These are phyloP conservation scores for Acanthopagrus latus DNA, from an alignment of 2,797 vertebrate species.

Conservation along the genomic window DNA sequence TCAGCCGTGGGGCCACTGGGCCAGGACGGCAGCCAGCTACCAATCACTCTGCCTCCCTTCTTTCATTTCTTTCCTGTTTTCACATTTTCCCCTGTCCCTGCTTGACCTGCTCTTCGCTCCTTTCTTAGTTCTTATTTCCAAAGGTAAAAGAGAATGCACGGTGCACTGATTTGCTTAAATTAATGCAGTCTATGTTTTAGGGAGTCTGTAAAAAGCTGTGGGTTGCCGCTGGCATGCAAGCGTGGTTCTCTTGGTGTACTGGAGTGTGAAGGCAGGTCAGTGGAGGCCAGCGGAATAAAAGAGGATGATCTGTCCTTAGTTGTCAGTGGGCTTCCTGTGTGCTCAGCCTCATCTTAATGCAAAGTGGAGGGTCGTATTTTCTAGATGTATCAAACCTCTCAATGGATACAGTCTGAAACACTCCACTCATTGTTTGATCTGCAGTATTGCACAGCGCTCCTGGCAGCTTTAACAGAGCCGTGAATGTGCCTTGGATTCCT, in stretches of 20 bases:
- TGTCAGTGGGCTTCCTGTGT: conserved; percentile 64
- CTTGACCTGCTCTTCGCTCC: conserved; percentile 26
- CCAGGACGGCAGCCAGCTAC: conserved; percentile 65
- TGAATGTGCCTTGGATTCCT: conserved; percentile 29
- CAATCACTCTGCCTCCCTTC: conserved; percentile 54
- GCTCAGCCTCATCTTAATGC: conserved; percentile 60
- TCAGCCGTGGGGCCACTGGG: conserved; percentile 69
- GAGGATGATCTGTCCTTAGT: conserved; percentile 72
- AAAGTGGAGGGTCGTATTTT: conserved; percentile 53
- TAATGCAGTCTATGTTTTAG: conserved; percentile 43
- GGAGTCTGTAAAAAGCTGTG: conserved; percentile 57
- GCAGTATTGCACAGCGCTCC: conserved; percentile 23
- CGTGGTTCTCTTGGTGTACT: conserved; percentile 50
- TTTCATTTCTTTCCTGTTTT: conserved; percentile 35
- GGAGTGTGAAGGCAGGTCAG: conserved; percentile 75
- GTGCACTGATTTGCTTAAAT: conserved; percentile 52
- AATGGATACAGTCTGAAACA: conserved; percentile 8
- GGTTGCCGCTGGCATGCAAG: conserved; percentile 52
- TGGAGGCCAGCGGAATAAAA: conserved; percentile 62
- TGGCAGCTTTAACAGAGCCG: conserved; percentile 33
- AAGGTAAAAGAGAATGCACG: conserved; percentile 41
- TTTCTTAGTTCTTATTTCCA: conserved; percentile 34
- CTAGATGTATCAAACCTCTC: conserved; percentile 11
- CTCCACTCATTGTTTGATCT: conserved; percentile 38
- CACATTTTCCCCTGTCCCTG: conserved; percentile 33